Percentiles rank a stretch among this genome's conserved stretches.
Evolutionary conservation across 2,888 invertebrate genomes (phyloP).

Genomic region (Cosmopolites sordidus): DNA sequence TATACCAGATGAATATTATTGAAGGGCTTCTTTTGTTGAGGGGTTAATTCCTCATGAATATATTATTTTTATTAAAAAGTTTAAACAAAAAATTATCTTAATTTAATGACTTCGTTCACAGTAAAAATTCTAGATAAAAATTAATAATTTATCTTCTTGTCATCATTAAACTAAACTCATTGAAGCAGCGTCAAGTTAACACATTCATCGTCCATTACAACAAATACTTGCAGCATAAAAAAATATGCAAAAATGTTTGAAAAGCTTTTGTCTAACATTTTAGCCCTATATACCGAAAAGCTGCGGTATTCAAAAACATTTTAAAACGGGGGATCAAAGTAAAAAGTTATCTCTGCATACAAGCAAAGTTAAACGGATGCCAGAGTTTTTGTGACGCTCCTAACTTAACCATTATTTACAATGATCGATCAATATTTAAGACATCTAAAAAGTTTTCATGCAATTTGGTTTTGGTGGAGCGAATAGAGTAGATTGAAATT

Average conservation of each 20-base stretch:
- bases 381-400: slow-evolving; percentile 3
- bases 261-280: slow-evolving; percentile 1
- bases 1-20: too few species aligned
- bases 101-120: too few species aligned
- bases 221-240: background rate
- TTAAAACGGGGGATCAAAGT: slow-evolving; percentile 4
- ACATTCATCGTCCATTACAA: too few species aligned
- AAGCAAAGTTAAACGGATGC: slow-evolving; percentile 1
- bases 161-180: too few species aligned
- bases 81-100: too few species aligned
- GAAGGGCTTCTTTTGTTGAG: too few species aligned
- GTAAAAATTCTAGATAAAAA: too few species aligned
- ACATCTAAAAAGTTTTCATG: slow-evolving; percentile 6
- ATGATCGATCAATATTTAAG: slow-evolving; percentile 6
- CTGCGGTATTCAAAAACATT: slow-evolving; percentile 4
- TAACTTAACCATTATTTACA: slow-evolving; percentile 5
- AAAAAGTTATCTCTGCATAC: slow-evolving; percentile 7
- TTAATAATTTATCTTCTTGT: too few species aligned
- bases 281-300: background rate
- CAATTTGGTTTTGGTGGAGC: background rate
- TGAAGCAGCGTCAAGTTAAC: too few species aligned
- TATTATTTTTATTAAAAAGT: too few species aligned
- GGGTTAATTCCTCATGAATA: too few species aligned
- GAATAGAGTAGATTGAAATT: slow-evolving; percentile 10
- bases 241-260: slow-evolving; percentile 1